These are phyloP conservation scores for Typhlichthys subterraneus DNA, from an alignment of 2,797 vertebrate species.

Conservation along the genomic window DNA sequence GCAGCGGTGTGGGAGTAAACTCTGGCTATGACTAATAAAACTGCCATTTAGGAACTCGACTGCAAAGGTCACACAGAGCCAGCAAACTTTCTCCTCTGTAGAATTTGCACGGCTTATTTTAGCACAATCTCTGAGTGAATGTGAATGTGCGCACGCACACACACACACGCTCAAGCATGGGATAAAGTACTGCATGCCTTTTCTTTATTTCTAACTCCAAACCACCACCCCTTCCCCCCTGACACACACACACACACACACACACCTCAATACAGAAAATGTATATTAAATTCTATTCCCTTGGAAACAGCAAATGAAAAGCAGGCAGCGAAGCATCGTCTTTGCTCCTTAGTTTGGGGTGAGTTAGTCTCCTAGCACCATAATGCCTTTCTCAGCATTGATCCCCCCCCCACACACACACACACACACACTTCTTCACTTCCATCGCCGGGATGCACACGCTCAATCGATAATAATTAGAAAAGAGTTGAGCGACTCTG, in stretches of 20 bases:
- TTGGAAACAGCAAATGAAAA: too few relatives aligned
- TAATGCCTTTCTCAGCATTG: too few relatives aligned
- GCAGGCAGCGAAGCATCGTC: too few relatives aligned
- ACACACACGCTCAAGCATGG: not conserved
- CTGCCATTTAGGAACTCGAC: not conserved
- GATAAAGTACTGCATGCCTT: too few relatives aligned
- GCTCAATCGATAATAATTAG: constrained; percentile 77
- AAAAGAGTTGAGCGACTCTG: constrained; percentile 74
- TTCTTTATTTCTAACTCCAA: too few relatives aligned
- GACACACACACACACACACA: not conserved
- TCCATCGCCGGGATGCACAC: constrained; percentile 42
- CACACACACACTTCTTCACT: constrained; percentile 37
- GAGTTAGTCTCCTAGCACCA: too few relatives aligned
- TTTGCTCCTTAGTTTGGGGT: too few relatives aligned
- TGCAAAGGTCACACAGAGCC: constrained; percentile 15
- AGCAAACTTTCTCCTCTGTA: constrained; percentile 4
- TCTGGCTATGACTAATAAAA: constrained; percentile 1
- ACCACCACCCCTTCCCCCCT: too few relatives aligned
- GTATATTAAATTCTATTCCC: not conserved
- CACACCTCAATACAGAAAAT: not conserved
- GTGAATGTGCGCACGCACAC: not conserved
- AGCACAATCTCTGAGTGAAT: not conserved
- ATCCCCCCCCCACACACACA: too few relatives aligned
- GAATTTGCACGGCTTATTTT: constrained; percentile 3
- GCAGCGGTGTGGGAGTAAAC: constrained; percentile 5